Evolutionary conservation across 2,797 vertebrate genomes (phyloP).

Genomic region (Parambassis ranga): DNA sequence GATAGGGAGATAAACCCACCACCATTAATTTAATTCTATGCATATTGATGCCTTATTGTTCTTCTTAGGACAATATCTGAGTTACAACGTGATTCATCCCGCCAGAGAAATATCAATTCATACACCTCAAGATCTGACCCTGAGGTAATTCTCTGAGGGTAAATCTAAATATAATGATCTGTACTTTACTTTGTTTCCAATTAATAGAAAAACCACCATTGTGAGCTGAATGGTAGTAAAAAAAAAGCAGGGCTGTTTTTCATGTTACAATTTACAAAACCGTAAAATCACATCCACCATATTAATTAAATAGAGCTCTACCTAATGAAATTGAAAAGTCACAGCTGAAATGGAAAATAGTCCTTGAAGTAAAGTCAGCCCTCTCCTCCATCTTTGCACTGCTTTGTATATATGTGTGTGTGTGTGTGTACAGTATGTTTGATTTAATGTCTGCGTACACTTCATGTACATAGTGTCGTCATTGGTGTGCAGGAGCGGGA

Average conservation of each 20-base stretch:
- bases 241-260: constrained; percentile 33
- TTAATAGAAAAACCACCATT: constrained; percentile 57
- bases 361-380: constrained; percentile 58
- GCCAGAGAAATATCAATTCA: constrained; percentile 80
- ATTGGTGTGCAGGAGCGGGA: constrained; percentile 59
- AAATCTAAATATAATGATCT: constrained; percentile 77
- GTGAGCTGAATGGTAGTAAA: constrained; percentile 47
- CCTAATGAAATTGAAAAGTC: constrained; percentile 53
- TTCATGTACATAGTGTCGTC: constrained; percentile 22
- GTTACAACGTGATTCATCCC: constrained; percentile 76
- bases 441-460: constrained; percentile 38
- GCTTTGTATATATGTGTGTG: not conserved
- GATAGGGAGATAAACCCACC: constrained; percentile 95
- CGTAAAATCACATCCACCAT: constrained; percentile 58
- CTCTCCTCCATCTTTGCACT: constrained; percentile 6
- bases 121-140: constrained; percentile 77
- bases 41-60: constrained; percentile 86
- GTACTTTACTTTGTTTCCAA: constrained; percentile 67
- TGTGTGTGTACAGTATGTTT: constrained; percentile 6
- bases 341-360: constrained; percentile 59
- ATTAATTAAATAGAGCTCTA: constrained; percentile 59
- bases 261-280: constrained; percentile 50
- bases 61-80: constrained; percentile 83
- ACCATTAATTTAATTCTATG: constrained; percentile 87
- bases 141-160: constrained; percentile 71